These are phyloP conservation scores for Nansenia antarctica DNA, from an alignment of 2,113 vertebrate genomes.

Conservation along the genomic window DNA sequence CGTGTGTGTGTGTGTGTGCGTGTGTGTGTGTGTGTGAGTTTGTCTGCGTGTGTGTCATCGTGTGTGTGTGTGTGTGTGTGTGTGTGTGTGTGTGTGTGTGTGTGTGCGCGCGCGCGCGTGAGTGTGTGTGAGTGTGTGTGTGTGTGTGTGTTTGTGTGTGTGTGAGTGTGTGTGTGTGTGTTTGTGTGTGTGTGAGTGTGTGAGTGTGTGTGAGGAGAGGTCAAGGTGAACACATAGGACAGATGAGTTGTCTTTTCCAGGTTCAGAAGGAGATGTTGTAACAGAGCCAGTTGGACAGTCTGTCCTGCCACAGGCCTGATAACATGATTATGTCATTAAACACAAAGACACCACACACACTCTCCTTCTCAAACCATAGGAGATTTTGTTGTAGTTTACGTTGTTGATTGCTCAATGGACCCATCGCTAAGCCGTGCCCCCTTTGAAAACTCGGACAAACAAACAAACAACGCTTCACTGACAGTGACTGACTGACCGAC, in stretches of 20 bases:
- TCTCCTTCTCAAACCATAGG: too few relatives aligned
- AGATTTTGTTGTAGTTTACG: too few relatives aligned
- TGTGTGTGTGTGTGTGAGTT: not conserved
- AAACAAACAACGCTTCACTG: too few relatives aligned
- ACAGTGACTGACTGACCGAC: too few relatives aligned
- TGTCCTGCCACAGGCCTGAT: not conserved
- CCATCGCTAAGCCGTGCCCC: too few relatives aligned
- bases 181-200: constrained; percentile 1
- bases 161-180: not conserved
- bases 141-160: too few relatives aligned
- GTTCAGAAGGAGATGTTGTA: not conserved
- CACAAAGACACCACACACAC: not conserved
- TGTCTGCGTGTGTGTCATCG: not conserved
- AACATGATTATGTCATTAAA: not conserved
- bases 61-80: not conserved
- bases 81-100: constrained; percentile 1
- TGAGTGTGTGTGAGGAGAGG: not conserved
- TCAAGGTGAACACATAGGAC: constrained; percentile 30
- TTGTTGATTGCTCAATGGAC: too few relatives aligned
- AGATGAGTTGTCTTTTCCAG: constrained; percentile 23
- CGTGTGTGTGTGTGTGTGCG: not conserved
- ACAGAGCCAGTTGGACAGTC: not conserved
- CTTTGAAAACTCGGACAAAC: too few relatives aligned
- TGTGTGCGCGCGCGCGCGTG: not conserved
- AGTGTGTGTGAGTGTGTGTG: not conserved